Conservation (phyloP, 1,140 invertebrate genomes). For the Micrasema minimum region DNA sequence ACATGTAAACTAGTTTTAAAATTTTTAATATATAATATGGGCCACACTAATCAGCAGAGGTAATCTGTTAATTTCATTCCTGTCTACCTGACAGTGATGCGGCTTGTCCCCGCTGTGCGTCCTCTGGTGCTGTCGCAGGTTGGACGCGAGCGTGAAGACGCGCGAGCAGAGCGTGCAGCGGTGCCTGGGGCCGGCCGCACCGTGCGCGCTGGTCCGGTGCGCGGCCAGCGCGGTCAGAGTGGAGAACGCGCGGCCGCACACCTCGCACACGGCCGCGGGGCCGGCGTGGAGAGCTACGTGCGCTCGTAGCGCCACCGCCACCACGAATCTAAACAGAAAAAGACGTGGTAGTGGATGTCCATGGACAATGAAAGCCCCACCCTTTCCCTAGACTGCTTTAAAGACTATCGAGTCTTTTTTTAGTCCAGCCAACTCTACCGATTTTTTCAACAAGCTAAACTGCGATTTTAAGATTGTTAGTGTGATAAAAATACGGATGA, state of each 20-base stretch:
- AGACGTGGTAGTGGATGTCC: no score
- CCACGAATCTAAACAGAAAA: conserved; percentile 23
- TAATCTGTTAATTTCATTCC: no score
- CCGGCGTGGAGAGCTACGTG: conserved; percentile 23
- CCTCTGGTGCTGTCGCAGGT: conserved; percentile 24
- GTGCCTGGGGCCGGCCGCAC: neutral
- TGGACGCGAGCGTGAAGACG: neutral
- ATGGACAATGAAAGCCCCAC: no score
- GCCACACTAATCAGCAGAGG: no score
- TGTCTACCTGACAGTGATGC: conserved; percentile 15
- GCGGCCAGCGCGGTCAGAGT: neutral
- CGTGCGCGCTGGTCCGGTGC: neutral
- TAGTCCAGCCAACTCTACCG: no score
- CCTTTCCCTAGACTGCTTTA: no score
- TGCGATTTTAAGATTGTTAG: no score
- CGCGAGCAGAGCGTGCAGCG: neutral
- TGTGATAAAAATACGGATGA: no score
- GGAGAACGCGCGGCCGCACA: conserved; percentile 20
- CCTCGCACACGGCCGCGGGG: conserved; percentile 14
- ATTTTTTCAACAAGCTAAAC: no score
- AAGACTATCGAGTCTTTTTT: no score
- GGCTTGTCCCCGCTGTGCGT: conserved; percentile 15
- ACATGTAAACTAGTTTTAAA: no score
- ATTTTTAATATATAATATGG: no score
- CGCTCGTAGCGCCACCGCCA: conserved; percentile 1